Conservation (phyloP, 1,140 invertebrate species). For the Heliconius nattereri region DNA sequence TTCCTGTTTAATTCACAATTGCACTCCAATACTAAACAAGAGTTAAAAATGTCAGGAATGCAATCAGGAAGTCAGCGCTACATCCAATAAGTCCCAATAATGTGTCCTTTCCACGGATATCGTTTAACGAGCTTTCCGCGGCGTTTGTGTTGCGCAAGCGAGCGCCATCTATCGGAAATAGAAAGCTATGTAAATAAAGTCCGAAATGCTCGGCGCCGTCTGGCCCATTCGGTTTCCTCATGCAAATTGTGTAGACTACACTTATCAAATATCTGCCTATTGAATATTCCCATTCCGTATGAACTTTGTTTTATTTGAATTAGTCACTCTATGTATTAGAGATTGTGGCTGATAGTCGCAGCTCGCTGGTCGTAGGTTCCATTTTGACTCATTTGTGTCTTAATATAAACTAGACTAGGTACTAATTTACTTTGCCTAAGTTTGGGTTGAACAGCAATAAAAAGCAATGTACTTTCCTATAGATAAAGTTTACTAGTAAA, state of each 20-base stretch:
- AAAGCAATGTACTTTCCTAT: too few relatives aligned
- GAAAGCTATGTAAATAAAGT: constrained; percentile 66
- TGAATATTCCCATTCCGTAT: constrained; percentile 21
- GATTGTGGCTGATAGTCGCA: background rate
- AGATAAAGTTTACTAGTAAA: too few relatives aligned
- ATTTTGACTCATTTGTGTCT: background rate
- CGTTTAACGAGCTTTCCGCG: constrained; percentile 46
- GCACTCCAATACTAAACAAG: background rate
- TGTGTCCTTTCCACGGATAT: constrained; percentile 36
- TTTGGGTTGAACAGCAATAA: background rate
- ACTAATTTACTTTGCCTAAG: background rate
- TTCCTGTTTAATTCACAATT: background rate
- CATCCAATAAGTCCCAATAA: constrained; percentile 32
- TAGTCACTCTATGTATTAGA: background rate
- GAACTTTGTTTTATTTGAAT: background rate
- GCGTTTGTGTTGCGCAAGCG: constrained; percentile 44
- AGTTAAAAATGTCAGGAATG: constrained; percentile 20
- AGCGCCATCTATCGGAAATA: constrained; percentile 69
- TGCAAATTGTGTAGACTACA: constrained; percentile 47
- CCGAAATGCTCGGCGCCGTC: constrained; percentile 46
- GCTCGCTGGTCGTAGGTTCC: background rate
- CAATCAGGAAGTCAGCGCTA: constrained; percentile 25
- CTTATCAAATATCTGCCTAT: constrained; percentile 35
- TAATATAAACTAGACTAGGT: too few relatives aligned
- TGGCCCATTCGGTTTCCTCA: constrained; percentile 49